A percentile compares a stretch with the other conserved stretches of the same genome.
phyloP scores from a whole-genome alignment of 2,113 vertebrate genomes.

The Nothobranchius kuhntae region DNA sequence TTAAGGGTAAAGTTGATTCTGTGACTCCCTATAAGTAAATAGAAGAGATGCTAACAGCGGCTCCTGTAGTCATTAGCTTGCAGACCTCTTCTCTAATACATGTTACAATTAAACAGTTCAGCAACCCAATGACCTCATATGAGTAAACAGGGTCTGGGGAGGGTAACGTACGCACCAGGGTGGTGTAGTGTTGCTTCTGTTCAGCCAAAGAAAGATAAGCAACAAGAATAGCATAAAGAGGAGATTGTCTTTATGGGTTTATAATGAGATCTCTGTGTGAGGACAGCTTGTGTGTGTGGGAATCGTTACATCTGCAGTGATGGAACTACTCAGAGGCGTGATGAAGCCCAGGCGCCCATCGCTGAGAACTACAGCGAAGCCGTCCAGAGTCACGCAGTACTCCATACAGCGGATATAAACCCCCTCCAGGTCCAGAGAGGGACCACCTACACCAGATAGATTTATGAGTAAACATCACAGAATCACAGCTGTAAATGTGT shows the following conservation, averaged over 20 bases:
- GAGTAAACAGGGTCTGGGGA: too few relatives aligned
- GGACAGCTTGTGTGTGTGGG: background rate
- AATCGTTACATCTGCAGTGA: conserved; percentile 87
- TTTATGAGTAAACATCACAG: background rate
- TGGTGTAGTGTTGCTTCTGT: background rate
- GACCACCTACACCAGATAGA: conserved; percentile 78
- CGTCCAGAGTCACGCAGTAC: conserved; percentile 92
- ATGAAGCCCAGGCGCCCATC: conserved; percentile 96
- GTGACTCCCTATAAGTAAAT: too few relatives aligned
- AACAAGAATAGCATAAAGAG: background rate
- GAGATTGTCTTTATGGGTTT: background rate
- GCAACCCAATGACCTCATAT: too few relatives aligned
- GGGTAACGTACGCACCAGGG: background rate
- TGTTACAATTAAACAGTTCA: too few relatives aligned
- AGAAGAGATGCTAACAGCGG: too few relatives aligned
- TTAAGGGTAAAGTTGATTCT: too few relatives aligned
- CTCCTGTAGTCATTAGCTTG: too few relatives aligned
- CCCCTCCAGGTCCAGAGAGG: conserved; percentile 89
- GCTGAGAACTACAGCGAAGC: conserved; percentile 94
- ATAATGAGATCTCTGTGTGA: background rate
- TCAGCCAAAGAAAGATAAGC: background rate
- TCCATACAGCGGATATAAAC: conserved; percentile 91
- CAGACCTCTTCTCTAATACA: too few relatives aligned
- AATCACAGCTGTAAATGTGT: background rate
- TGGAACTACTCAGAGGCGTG: conserved; percentile 89